Evolutionary conservation across 2,113 vertebrate genomes (phyloP).

Genomic region (Oxyruncus cristatus): DNA sequence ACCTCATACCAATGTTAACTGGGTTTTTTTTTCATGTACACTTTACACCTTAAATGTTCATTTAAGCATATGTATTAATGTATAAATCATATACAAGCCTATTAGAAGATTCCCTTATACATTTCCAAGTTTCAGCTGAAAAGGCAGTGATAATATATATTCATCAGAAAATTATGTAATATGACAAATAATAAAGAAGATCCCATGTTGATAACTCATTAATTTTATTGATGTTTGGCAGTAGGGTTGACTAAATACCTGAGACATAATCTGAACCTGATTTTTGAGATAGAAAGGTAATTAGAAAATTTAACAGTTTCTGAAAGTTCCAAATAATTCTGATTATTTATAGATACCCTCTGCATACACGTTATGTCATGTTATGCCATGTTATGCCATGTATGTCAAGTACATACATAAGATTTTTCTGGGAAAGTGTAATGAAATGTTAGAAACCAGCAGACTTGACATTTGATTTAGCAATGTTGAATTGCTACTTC

Average conservation of each 20-base stretch:
- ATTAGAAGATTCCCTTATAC: background rate
- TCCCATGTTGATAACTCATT: background rate
- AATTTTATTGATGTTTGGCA: background rate
- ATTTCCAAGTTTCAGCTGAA: background rate
- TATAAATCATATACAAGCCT: background rate
- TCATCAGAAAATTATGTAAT: background rate
- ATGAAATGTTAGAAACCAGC: background rate
- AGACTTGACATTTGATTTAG: background rate
- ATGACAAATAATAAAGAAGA: background rate
- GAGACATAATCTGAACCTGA: background rate
- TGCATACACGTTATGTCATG: too few relatives aligned
- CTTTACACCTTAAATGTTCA: background rate
- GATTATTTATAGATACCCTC: background rate
- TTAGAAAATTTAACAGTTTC: background rate
- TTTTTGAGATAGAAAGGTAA: background rate
- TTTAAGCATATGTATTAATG: background rate
- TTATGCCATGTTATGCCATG: too few relatives aligned
- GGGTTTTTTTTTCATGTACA: rapidly evolving
- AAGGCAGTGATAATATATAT: background rate
- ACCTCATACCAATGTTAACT: background rate
- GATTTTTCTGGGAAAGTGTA: background rate
- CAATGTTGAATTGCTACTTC: background rate
- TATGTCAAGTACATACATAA: background rate
- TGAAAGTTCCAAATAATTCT: background rate
- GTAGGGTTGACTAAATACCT: background rate